Base-by-base conservation (phyloP, 2,888 invertebrate species). In the Allophyes oxyacanthae region DNA sequence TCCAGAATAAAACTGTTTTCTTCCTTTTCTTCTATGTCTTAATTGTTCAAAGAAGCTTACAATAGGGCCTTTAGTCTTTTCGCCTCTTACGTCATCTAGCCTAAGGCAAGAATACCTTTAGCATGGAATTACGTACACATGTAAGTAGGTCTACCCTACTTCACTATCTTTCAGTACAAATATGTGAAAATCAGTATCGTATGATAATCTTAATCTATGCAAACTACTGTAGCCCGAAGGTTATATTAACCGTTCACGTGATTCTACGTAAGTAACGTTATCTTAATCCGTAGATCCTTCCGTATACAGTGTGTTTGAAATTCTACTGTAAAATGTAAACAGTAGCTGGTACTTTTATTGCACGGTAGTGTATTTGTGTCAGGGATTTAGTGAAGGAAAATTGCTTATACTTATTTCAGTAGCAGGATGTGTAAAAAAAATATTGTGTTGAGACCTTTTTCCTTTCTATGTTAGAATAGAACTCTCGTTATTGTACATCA, bases 171-270 rank as follows among this genome's bases (percentile, higher is more conserved):
- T 0, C 15, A 13, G n/a, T 26, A 34, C 48, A 70, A 64, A 66
- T 48, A 66, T 71, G 10, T 49, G 51, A 71, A 75, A 72, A 75
- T 71, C 54, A 54, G 58, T 48, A 26, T 6, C 45, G 48, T 46
- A 57, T 4, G 55, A 56, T 72, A 41, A 72, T 75, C 62, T 32
- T 65, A 74, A 71, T 71, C 69, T 56, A 34, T 9, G 64, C 50
- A 53, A 60, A 72, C 56, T 28, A 44, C 44, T 28, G 49, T 9
- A 49, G 6, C 4, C 6, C 9, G 74, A 70, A 59, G 72, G 75
- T 40, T 42, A 59, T 6, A 32, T 42, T 52, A 51, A 64, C 58
- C 45, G 38, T 45, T 45, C 72, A 62, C 72, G 75, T 67, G 75
- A 67, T 58, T 61, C 37, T 51, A 42, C 57, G 49, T 33, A 53